Conservation (phyloP, 2,888 invertebrate genomes). For the Amiota communis region DNA sequence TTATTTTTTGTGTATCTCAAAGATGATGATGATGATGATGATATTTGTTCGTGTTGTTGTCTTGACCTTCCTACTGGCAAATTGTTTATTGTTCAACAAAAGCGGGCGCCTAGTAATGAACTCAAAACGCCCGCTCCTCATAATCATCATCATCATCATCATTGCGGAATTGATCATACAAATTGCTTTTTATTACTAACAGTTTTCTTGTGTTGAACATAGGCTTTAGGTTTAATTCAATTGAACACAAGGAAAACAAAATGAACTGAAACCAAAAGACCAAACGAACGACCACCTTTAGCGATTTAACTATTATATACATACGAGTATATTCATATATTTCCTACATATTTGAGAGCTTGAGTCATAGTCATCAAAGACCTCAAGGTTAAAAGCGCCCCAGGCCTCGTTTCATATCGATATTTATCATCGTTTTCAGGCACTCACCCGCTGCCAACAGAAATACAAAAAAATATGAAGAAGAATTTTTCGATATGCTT, state of each 20-base stretch:
- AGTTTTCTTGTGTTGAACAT: too few species aligned
- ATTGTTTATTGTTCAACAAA: conserved; percentile 24
- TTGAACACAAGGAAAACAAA: too few species aligned
- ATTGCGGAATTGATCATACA: neutral
- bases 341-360: conserved; percentile 19
- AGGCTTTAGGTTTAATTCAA: too few species aligned
- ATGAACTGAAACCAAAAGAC: neutral
- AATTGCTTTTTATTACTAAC: neutral
- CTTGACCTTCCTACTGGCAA: conserved; percentile 53
- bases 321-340: too few species aligned
- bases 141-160: neutral
- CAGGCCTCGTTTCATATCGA: conserved; percentile 43
- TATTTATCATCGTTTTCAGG: conserved; percentile 55
- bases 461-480: neutral
- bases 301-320: too few species aligned
- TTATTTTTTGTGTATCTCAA: neutral
- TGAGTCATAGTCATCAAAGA: conserved; percentile 66
- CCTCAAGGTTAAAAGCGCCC: conserved; percentile 64
- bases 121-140: neutral
- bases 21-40: conserved; percentile 29
- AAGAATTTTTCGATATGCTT: too few species aligned
- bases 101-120: neutral
- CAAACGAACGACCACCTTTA: neutral
- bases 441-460: conserved; percentile 34
- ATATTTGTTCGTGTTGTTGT: conserved; percentile 35